These are phyloP conservation scores for Atherix ibis DNA, from an alignment of 2,888 invertebrate species.

Conservation along the genomic window DNA sequence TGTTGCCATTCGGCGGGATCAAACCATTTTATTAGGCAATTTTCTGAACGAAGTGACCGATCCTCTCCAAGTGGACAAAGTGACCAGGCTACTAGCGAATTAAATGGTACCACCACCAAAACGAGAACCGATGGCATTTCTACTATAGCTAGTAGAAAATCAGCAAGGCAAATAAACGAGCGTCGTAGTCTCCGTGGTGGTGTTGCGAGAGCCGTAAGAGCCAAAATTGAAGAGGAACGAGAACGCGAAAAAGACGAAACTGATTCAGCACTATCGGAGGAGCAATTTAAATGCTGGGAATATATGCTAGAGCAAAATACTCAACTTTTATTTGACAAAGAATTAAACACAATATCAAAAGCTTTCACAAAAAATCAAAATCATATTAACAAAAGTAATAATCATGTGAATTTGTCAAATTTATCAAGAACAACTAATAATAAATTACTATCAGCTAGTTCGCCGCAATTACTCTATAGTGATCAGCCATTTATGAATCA, in stretches of 20 bases:
- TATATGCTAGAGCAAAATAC: constrained; percentile 87
- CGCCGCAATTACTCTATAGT: constrained; percentile 40
- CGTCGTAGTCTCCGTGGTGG: constrained; percentile 41
- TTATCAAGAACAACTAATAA: constrained; percentile 21
- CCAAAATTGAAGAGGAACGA: constrained; percentile 46
- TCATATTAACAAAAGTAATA: constrained; percentile 10
- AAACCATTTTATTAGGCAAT: constrained; percentile 28
- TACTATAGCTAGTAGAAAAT: constrained; percentile 33
- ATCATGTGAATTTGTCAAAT: constrained; percentile 14
- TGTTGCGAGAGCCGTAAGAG: constrained; percentile 45
- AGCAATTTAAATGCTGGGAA: constrained; percentile 86
- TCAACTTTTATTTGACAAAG: constrained; percentile 73
- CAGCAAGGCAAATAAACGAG: constrained; percentile 32
- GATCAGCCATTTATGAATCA: constrained; percentile 16
- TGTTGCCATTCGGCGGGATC: constrained; percentile 38
- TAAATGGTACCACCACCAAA: constrained; percentile 15
- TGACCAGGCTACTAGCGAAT: constrained; percentile 40
- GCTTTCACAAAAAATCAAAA: constrained; percentile 35
- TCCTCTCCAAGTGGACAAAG: constrained; percentile 79
- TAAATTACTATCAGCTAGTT: constrained; percentile 51
- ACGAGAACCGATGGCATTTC: constrained; percentile 23
- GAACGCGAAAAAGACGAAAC: constrained; percentile 36
- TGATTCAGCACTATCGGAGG: constrained; percentile 53
- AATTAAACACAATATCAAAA: constrained; percentile 61
- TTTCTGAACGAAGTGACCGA: constrained; percentile 40